Conservation (phyloP, 2,888 invertebrate species). For the Alloscopus bannaensis region DNA sequence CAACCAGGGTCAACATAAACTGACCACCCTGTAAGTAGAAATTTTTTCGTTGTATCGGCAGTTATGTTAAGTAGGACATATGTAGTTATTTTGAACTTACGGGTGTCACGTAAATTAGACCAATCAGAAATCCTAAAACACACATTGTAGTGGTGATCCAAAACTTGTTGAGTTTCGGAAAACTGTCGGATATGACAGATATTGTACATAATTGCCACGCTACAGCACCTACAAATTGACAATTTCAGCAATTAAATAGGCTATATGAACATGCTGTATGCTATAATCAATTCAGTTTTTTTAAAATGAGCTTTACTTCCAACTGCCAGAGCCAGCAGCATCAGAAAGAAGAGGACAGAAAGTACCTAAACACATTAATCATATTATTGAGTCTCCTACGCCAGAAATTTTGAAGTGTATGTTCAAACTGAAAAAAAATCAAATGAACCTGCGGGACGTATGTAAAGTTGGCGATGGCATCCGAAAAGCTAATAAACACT, state of each 20-base stretch:
- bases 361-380: slow-evolving; percentile 77
- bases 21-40: slow-evolving; percentile 77
- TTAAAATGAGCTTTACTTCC: slow-evolving; percentile 79
- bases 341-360: slow-evolving; percentile 86
- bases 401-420: neutral
- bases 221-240: slow-evolving; percentile 78
- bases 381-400: neutral
- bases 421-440: neutral
- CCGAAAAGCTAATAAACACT: slow-evolving; percentile 14
- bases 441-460: slow-evolving; percentile 72
- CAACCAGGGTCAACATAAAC: slow-evolving; percentile 79
- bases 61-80: neutral
- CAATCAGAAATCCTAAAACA: slow-evolving; percentile 79
- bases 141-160: slow-evolving; percentile 79
- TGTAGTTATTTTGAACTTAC: neutral
- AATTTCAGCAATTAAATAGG: neutral
- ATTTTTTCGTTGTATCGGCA: neutral
- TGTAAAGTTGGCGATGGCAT: slow-evolving; percentile 1
- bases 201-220: slow-evolving; percentile 83
- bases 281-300: neutral
- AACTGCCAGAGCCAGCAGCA: slow-evolving; percentile 86
- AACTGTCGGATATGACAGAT: slow-evolving; percentile 82
- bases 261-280: no score
- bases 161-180: slow-evolving; percentile 80
- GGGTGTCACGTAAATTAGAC: slow-evolving; percentile 86